Evolutionary conservation across 2,113 vertebrate species (phyloP).

Genomic region (Phoenicopterus ruber): DNA sequence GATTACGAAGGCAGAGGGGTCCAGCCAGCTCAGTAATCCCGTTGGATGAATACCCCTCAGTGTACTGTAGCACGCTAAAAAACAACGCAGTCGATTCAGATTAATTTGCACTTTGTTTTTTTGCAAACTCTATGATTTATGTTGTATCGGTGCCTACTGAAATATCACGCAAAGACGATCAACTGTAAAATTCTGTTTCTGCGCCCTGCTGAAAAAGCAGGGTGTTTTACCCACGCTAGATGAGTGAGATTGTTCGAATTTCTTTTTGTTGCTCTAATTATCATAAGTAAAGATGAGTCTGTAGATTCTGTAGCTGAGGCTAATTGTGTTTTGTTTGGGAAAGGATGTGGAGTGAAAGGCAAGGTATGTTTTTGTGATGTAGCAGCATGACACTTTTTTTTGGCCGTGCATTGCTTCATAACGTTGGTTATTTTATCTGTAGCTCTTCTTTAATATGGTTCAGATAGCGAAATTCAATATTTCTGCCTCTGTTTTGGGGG

Average conservation of each 20-base stretch:
- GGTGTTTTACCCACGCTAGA: not conserved
- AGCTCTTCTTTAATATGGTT: not conserved
- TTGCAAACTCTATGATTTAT: not conserved
- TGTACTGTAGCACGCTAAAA: not conserved
- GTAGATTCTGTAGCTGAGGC: not conserved
- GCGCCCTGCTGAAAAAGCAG: not conserved
- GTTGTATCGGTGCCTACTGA: fast-evolving
- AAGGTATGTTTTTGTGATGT: fast-evolving
- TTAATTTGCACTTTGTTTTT: not conserved
- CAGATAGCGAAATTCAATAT: not conserved
- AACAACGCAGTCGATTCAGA: not conserved
- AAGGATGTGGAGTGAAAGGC: not conserved
- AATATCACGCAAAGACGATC: not conserved
- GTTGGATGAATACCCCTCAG: not conserved
- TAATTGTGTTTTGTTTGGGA: not conserved
- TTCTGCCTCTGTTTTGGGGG: not conserved
- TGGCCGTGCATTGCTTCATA: not conserved
- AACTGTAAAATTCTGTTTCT: not conserved
- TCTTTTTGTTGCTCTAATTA: not conserved
- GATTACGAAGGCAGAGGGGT: not conserved
- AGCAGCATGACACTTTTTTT: fast-evolving
- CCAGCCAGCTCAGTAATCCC: not conserved
- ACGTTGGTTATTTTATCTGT: not conserved
- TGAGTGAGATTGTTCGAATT: not conserved
- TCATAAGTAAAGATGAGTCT: not conserved